phyloP scores from a whole-genome alignment of 1,140 invertebrate genomes.

The Cotesia glomerata region DNA sequence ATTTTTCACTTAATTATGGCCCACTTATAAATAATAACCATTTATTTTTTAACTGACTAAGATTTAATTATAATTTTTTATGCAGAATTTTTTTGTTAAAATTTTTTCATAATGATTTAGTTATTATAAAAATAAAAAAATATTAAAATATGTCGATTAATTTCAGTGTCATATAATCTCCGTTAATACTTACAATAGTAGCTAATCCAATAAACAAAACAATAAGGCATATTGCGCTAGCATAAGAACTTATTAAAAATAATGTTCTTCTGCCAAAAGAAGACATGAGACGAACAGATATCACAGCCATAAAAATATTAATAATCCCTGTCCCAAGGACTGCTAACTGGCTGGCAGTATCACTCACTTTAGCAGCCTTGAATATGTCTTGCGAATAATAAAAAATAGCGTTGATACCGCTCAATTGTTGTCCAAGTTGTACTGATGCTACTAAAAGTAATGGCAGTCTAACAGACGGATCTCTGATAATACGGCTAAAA shows the following conservation, averaged over 20 bases:
- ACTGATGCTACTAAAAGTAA: constrained; percentile 75
- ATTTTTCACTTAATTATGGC: no score
- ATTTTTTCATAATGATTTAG: no score
- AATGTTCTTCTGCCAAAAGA: constrained; percentile 65
- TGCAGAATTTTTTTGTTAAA: no score
- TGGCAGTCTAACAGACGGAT: constrained; percentile 68
- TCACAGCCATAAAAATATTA: constrained; percentile 73
- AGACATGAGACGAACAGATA: constrained; percentile 69
- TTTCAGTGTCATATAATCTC: no score
- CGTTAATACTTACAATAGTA: constrained; percentile 66
- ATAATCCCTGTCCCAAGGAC: constrained; percentile 75
- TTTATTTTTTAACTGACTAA: no score
- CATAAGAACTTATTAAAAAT: constrained; percentile 66
- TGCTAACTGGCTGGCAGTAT: constrained; percentile 68
- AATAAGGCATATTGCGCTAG: constrained; percentile 64
- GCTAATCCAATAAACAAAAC: constrained; percentile 65
- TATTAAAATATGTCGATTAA: no score
- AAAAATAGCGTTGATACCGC: constrained; percentile 88
- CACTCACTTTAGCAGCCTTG: constrained; percentile 68
- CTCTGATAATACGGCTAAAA: constrained; percentile 64
- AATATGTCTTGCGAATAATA: constrained; percentile 82
- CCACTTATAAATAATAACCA: no score
- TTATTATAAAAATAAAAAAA: no score
- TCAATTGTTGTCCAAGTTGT: constrained; percentile 84
- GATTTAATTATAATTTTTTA: no score